Conservation (phyloP, 2,113 vertebrate genomes). For the Eclectus roratus region DNA sequence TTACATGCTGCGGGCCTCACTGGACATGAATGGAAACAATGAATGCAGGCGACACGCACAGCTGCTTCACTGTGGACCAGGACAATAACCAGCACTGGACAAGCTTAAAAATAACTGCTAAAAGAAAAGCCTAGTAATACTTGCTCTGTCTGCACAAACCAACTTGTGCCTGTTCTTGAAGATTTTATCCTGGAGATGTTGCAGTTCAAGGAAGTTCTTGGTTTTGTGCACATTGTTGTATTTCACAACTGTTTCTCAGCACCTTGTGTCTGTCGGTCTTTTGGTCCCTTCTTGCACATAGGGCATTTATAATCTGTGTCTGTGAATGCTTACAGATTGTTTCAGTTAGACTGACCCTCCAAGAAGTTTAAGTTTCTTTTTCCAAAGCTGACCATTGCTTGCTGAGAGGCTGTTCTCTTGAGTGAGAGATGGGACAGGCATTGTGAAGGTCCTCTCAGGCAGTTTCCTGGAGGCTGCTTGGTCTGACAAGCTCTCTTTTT, state of each 20-base stretch:
- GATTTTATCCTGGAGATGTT: neutral
- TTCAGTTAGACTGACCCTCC: neutral
- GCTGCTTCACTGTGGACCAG: neutral
- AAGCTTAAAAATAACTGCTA: neutral
- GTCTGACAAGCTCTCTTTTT: neutral
- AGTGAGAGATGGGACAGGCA: neutral
- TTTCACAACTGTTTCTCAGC: neutral
- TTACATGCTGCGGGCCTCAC: neutral
- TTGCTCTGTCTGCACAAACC: neutral
- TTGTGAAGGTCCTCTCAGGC: neutral
- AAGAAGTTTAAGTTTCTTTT: neutral
- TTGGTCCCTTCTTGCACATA: neutral
- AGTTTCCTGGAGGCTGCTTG: neutral
- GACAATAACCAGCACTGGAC: neutral
- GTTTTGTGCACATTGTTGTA: neutral
- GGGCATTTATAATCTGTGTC: neutral
- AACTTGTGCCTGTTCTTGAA: neutral
- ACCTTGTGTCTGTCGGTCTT: neutral
- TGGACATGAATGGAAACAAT: neutral
- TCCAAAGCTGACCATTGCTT: neutral
- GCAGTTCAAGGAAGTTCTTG: neutral
- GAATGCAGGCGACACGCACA: neutral
- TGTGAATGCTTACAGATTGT: neutral
- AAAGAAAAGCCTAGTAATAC: neutral
- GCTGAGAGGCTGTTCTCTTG: neutral